Evolutionary conservation across 2,888 invertebrate species (phyloP).

Genomic region (Osmoderma eremita): DNA sequence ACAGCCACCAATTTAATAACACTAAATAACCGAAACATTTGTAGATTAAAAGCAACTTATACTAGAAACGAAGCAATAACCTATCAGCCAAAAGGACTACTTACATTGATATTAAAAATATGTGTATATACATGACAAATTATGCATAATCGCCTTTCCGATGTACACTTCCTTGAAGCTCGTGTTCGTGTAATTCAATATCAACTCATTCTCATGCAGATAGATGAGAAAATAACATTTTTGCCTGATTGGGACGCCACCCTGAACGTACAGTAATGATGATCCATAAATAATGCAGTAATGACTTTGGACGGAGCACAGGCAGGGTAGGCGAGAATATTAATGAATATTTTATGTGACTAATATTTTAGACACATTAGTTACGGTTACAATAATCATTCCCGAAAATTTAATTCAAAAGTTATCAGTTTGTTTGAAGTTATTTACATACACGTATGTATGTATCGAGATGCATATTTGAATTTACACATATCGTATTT

Average conservation of each 20-base stretch:
- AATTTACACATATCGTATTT: too few relatives aligned
- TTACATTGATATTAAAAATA: conserved; percentile 18
- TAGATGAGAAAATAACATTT: conserved; percentile 33
- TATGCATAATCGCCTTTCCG: conserved; percentile 13
- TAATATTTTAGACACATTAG: conserved; percentile 45
- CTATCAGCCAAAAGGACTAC: conserved; percentile 5
- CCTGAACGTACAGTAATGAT: conserved; percentile 29
- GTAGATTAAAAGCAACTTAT: conserved; percentile 18
- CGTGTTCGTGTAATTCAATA: conserved; percentile 33
- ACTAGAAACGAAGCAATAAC: conserved; percentile 23
- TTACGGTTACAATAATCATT: neutral
- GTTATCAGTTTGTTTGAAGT: conserved; percentile 10
- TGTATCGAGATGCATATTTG: too few relatives aligned
- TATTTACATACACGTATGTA: neutral
- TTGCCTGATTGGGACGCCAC: conserved; percentile 19
- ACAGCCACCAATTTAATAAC: conserved; percentile 32
- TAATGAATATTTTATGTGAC: conserved; percentile 46
- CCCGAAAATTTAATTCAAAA: conserved; percentile 40
- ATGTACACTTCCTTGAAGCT: conserved; percentile 19
- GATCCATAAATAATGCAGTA: conserved; percentile 52
- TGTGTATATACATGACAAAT: conserved; percentile 27
- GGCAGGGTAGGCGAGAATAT: conserved; percentile 47
- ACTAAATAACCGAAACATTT: conserved; percentile 27
- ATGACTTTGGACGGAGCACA: conserved; percentile 44
- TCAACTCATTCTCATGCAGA: conserved; percentile 19